Conservation (phyloP, 2,797 vertebrate species). For the Taeniopygia guttata region DNA sequence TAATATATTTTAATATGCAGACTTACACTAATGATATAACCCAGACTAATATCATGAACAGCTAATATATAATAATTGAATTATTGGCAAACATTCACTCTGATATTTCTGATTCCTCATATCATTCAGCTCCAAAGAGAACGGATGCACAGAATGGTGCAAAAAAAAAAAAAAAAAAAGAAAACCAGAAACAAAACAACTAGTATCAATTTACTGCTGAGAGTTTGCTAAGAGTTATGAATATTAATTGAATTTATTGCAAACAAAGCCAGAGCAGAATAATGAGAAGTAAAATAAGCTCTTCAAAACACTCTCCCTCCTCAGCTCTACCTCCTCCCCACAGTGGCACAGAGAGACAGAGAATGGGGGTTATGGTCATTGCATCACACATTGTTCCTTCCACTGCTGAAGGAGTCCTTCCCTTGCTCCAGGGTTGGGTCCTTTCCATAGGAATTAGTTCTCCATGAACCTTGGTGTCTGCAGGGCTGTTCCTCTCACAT, state of each 20-base stretch:
- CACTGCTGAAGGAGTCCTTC: background rate
- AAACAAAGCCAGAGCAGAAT: background rate
- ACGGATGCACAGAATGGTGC: background rate
- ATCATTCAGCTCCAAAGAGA: background rate
- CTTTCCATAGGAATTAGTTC: background rate
- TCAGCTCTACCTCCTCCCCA: accelerated
- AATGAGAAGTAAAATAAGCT: background rate
- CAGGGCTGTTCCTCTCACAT: too few species aligned
- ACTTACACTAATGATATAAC: background rate
- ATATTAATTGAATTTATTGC: background rate
- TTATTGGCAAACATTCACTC: background rate
- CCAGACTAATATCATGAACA: background rate
- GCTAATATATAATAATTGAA: background rate
- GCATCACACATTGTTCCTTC: accelerated
- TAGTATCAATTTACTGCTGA: background rate
- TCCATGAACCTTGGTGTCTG: background rate
- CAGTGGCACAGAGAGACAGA: background rate
- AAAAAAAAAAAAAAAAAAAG: background rate
- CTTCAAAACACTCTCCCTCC: background rate
- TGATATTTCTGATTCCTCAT: background rate
- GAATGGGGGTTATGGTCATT: too few species aligned
- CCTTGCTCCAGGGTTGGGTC: accelerated
- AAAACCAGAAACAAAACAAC: background rate
- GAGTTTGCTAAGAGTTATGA: background rate
- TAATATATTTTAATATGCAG: background rate